Conservation (phyloP, 2,797 vertebrate genomes). For the Crocodylus rhombifer region DNA sequence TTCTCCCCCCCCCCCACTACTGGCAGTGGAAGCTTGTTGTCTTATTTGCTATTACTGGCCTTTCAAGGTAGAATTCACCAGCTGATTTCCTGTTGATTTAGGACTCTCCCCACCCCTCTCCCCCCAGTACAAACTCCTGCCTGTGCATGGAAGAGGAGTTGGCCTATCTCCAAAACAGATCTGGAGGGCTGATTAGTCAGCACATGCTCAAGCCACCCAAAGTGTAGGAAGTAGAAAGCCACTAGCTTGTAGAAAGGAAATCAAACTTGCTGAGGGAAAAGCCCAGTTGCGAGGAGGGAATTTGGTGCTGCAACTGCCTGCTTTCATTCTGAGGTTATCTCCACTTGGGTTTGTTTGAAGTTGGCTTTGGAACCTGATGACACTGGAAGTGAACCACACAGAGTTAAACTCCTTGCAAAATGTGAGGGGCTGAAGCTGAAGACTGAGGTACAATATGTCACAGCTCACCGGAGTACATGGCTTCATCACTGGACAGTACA, state of each 20-base stretch:
- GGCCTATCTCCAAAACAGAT: background rate
- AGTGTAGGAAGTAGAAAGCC: background rate
- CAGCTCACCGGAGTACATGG: background rate
- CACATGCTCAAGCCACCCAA: background rate
- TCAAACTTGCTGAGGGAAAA: background rate
- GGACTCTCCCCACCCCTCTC: background rate
- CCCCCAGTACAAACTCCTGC: background rate
- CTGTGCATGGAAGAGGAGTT: background rate
- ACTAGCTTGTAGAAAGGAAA: rapidly evolving
- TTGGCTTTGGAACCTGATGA: background rate
- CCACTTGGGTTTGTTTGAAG: background rate
- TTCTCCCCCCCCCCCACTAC: too few species aligned
- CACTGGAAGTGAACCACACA: background rate
- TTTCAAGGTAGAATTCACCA: rapidly evolving
- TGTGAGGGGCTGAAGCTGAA: background rate
- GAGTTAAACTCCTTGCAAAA: rapidly evolving
- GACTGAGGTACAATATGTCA: background rate
- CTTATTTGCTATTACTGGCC: too few species aligned
- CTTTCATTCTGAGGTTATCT: background rate
- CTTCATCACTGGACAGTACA: background rate
- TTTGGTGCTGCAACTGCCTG: background rate
- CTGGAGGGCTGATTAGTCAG: background rate
- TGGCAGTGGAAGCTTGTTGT: too few species aligned
- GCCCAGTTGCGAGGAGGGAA: background rate
- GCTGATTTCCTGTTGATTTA: background rate